Percentiles rank a stretch among this genome's conserved stretches.
These are phyloP conservation scores for Xyrichtys novacula DNA, from an alignment of 2,797 vertebrate genomes.

Conservation along the genomic window DNA sequence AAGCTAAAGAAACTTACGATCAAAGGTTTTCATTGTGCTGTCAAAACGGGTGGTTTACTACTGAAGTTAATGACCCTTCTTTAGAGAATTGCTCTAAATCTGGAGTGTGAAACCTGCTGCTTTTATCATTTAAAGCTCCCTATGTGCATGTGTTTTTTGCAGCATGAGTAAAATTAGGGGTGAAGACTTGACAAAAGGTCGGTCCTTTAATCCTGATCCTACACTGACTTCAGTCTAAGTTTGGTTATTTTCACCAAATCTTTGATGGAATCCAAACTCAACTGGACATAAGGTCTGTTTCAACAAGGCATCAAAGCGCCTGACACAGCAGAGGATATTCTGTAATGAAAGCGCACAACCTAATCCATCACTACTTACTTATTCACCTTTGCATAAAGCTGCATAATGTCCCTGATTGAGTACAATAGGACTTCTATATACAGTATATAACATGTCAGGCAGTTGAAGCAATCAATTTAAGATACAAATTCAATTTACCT, in stretches of 20 bases:
- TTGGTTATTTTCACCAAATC: no score
- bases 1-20: background rate
- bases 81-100: background rate
- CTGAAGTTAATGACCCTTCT: no score
- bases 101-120: background rate
- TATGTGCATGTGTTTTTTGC: no score
- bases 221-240: no score
- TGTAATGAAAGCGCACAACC: background rate
- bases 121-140: background rate
- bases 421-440: constrained; percentile 29
- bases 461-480: constrained; percentile 40
- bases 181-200: background rate
- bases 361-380: background rate
- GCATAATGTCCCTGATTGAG: constrained; percentile 43
- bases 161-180: background rate
- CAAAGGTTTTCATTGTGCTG: background rate
- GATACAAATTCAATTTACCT: constrained; percentile 39
- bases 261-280: background rate
- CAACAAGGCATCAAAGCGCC: constrained; percentile 2
- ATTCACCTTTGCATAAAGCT: constrained; percentile 19
- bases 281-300: background rate
- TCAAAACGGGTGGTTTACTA: background rate
- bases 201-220: background rate
- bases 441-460: constrained; percentile 38
- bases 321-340: constrained; percentile 9